Percentiles rank a stretch among this genome's conserved stretches.
These are phyloP conservation scores for Pedicia rivosa DNA, from an alignment of 2,888 invertebrate species.

Conservation along the genomic window DNA sequence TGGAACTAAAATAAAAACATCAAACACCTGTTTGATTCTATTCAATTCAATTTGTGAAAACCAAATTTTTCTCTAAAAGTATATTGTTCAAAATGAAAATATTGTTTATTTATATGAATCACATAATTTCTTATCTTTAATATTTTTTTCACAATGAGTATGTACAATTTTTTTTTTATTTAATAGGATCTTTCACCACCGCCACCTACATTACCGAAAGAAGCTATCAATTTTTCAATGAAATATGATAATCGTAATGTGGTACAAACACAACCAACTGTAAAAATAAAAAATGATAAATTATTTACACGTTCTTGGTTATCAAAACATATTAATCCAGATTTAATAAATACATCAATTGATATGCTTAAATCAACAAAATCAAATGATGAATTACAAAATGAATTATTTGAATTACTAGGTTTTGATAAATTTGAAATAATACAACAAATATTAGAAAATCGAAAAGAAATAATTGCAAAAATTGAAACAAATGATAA, in stretches of 20 bases:
- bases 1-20: too few species aligned
- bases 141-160: too few species aligned
- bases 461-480: conserved; percentile 38
- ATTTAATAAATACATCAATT: conserved; percentile 41
- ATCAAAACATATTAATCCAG: conserved; percentile 37
- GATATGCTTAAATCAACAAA: conserved; percentile 42
- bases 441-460: conserved; percentile 46
- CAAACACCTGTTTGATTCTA: too few species aligned
- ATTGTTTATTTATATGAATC: too few species aligned
- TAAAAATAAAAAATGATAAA: conserved; percentile 15
- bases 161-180: conserved; percentile 9
- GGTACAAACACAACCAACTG: conserved; percentile 10
- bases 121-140: too few species aligned
- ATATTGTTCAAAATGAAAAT: too few species aligned
- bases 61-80: too few species aligned
- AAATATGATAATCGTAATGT: conserved; percentile 18
- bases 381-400: conserved; percentile 53
- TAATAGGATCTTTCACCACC: conserved; percentile 12
- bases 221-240: conserved; percentile 19
- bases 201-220: conserved; percentile 15
- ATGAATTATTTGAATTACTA: conserved; percentile 73
- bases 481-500: conserved; percentile 23
- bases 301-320: conserved; percentile 35
- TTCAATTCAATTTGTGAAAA: too few species aligned
- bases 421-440: conserved; percentile 76